Evolutionary conservation across 1,140 invertebrate species (phyloP), one percentile per base, ranked within the genome.

Genomic region (Cotesia typhae): DNA sequence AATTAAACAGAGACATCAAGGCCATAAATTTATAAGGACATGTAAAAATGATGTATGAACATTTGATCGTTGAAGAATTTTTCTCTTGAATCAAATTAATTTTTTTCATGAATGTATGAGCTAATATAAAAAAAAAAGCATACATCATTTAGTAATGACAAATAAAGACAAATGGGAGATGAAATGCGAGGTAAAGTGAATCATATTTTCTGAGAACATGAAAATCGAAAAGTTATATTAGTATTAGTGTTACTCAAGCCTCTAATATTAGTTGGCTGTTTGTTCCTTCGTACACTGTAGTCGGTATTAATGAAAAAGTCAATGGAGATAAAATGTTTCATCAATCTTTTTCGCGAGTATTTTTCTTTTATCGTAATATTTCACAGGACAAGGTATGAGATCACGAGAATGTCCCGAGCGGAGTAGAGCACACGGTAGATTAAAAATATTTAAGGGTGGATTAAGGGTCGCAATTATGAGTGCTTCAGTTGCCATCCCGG

Each of bases 381-480:
- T 47, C 41, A 47, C 41, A 9, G 41, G 6, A 9, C 5, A 6
- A 47, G 41, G 28, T 12, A 66, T 69, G 51, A 35, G 37, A 20
- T 12, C 36, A 65, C 17, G 41, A 17, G 36, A 17, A 60, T 60
- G 37, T 35, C 57, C 41, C 20, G 51, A 47, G 66, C n/a, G 37
- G 17, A 37, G 66, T 36, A 35, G 63, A 28, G 28, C 28, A 28
- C 38, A 72, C 63, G 64, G 67, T 51, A 75, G 74, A 75, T 75
- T 75, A 71, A 75, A 72, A 75, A 75, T 75, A 68, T 69, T 75
- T 72, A 70, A 75, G 70, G 67, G 70, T 71, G 70, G 67, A 72
- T 75, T 68, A 72, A 75, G 70, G 60, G 28, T 65, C 66, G 74
- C 74, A 75, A 75, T 75, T 75, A 75, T 75, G 59, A 75, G 70